Evolutionary conservation across 2,888 invertebrate species (phyloP).

Genomic region (Brenthis ino): DNA sequence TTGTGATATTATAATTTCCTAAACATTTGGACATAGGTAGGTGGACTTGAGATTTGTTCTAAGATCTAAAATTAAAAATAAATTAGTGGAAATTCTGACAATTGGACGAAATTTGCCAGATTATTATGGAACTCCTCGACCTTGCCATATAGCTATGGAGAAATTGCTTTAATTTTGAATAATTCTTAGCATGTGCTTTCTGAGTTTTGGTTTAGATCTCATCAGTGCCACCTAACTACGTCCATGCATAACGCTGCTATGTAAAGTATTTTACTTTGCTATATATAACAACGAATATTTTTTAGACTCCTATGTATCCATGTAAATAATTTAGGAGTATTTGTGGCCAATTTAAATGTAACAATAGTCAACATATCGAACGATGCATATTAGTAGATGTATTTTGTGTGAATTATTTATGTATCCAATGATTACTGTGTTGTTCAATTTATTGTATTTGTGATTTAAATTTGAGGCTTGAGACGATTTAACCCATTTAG

Average conservation of each 20-base stretch:
- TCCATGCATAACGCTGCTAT: constrained; percentile 14
- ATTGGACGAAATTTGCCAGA: background rate
- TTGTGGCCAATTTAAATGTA: constrained; percentile 31
- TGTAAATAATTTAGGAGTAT: constrained; percentile 25
- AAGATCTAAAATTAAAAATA: background rate
- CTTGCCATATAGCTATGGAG: background rate
- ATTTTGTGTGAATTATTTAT: constrained; percentile 30
- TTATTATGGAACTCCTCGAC: background rate
- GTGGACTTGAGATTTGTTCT: background rate
- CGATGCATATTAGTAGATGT: constrained; percentile 28
- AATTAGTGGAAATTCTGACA: constrained; percentile 6
- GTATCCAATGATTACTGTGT: constrained; percentile 27
- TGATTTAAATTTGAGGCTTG: constrained; percentile 34
- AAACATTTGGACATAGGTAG: background rate
- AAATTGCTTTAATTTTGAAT: constrained; percentile 10
- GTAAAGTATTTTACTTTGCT: constrained; percentile 24
- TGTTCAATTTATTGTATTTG: constrained; percentile 35
- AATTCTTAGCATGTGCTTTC: constrained; percentile 12
- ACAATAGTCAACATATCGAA: constrained; percentile 31
- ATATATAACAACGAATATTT: constrained; percentile 42
- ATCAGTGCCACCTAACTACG: constrained; percentile 16
- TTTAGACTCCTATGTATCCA: constrained; percentile 30
- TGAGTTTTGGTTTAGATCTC: constrained; percentile 9
- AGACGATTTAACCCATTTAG: constrained; percentile 10
- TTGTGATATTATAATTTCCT: constrained; percentile 14